Evolutionary conservation across 2,888 invertebrate genomes (phyloP).

Genomic region (Halictus quadricinctus): DNA sequence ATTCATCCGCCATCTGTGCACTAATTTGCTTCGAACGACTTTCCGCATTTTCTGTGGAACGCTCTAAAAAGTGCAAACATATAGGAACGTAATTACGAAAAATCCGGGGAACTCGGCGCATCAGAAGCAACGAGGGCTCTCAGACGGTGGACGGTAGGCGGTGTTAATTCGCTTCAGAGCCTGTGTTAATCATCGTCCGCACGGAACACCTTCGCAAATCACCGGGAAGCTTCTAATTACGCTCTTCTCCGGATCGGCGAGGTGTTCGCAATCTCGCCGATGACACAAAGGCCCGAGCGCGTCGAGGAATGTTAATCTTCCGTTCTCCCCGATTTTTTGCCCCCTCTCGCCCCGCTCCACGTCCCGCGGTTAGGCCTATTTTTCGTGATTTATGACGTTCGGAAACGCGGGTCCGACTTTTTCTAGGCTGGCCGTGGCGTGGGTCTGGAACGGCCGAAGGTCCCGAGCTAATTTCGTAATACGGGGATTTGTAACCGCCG

Average conservation of each 20-base stretch:
- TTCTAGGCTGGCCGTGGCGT: slow-evolving; percentile 62
- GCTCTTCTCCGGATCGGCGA: slow-evolving; percentile 9
- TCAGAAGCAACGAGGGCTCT: background rate
- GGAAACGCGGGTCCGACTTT: slow-evolving; percentile 68
- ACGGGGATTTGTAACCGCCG: slow-evolving; percentile 69
- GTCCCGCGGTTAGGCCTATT: slow-evolving; percentile 65
- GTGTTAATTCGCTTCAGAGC: background rate
- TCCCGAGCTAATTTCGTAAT: slow-evolving; percentile 77
- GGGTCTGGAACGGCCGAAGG: slow-evolving; percentile 56
- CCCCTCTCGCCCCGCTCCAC: slow-evolving; percentile 21
- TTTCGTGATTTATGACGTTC: slow-evolving; percentile 77
- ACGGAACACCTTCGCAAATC: slow-evolving; percentile 48
- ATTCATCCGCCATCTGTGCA: background rate
- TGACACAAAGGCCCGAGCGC: slow-evolving; percentile 41
- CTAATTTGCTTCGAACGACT: background rate
- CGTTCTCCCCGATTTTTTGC: slow-evolving; percentile 50
- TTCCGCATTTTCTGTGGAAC: background rate
- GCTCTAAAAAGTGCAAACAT: background rate
- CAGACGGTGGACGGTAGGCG: background rate
- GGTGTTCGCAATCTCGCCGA: slow-evolving; percentile 31
- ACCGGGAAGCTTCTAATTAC: slow-evolving; percentile 45
- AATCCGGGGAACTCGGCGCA: background rate
- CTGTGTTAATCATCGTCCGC: slow-evolving; percentile 43
- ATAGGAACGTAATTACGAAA: background rate
- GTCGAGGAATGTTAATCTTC: slow-evolving; percentile 59